Percentiles rank a stretch among this genome's conserved stretches.
These are phyloP conservation scores for Tachysurus vachellii DNA, from an alignment of 2,113 vertebrate genomes.

Conservation along the genomic window DNA sequence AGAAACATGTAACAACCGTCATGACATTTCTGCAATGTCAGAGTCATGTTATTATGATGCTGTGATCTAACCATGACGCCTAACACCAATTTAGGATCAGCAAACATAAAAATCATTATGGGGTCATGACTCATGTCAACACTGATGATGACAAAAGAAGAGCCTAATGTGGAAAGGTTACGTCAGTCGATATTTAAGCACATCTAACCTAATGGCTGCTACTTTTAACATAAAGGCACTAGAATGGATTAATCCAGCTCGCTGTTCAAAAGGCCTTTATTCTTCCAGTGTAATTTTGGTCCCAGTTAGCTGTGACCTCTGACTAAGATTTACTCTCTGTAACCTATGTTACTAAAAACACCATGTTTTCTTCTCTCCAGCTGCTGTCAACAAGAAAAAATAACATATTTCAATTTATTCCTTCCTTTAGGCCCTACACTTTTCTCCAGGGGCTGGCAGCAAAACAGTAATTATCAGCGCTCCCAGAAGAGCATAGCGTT, in stretches of 20 bases:
- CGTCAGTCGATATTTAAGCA: neutral
- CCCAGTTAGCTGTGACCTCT: conserved; percentile 13
- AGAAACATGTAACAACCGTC: neutral
- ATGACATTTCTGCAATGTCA: neutral
- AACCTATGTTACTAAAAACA: conserved; percentile 20
- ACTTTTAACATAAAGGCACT: neutral
- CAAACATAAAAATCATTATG: neutral
- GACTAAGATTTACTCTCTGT: conserved; percentile 13
- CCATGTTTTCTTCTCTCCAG: conserved; percentile 38
- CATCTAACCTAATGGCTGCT: too few species aligned
- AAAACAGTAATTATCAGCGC: conserved; percentile 55
- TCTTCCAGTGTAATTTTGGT: neutral
- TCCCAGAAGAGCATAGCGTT: conserved; percentile 35
- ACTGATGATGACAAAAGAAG: neutral
- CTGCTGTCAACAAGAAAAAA: conserved; percentile 20
- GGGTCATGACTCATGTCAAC: neutral
- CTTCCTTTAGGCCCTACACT: conserved; percentile 43
- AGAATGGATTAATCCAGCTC: neutral
- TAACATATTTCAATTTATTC: conserved; percentile 38
- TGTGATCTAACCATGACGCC: neutral
- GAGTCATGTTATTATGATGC: neutral
- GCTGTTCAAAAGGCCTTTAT: neutral
- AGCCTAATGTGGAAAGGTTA: neutral
- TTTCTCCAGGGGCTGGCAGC: conserved; percentile 45
- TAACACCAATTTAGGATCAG: neutral